phyloP scores from a whole-genome alignment of 1,140 invertebrate species.

The Drosophila persimilis region DNA sequence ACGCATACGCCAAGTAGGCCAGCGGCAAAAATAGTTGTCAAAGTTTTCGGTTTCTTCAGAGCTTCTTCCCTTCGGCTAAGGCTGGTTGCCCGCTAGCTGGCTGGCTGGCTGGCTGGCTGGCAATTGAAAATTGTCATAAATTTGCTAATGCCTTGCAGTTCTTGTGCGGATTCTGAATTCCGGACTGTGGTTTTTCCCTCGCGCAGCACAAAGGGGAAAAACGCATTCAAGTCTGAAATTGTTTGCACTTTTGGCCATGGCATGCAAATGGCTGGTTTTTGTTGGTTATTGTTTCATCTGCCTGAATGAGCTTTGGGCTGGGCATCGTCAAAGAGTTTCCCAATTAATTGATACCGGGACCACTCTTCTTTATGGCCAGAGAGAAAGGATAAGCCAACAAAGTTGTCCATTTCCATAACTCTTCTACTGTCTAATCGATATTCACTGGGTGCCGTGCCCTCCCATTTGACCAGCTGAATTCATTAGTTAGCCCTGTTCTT shows the following conservation, averaged over 20 bases:
- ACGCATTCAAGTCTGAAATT: conserved; percentile 56
- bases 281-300: conserved; percentile 21
- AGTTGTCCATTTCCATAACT: conserved; percentile 1
- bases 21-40: conserved; percentile 39
- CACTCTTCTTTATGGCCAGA: neutral
- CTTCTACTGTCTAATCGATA: neutral
- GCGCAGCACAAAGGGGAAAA: conserved; percentile 29
- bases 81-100: neutral
- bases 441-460: neutral
- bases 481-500: conserved; percentile 41
- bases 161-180: conserved; percentile 5
- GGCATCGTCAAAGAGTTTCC: conserved; percentile 12
- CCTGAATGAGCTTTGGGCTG: conserved; percentile 26
- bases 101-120: neutral
- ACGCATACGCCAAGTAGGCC: conserved; percentile 50
- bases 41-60: conserved; percentile 14
- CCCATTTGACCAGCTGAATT: conserved; percentile 25
- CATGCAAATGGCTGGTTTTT: conserved; percentile 19
- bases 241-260: conserved; percentile 42
- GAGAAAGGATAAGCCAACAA: neutral
- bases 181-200: neutral
- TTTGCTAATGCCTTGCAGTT: conserved; percentile 2
- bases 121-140: conserved; percentile 30
- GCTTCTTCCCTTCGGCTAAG: too few species aligned
- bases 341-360: conserved; percentile 25